Percentiles rank a stretch among this genome's conserved stretches.
These are phyloP conservation scores for Oreochromis grahami DNA, from an alignment of 2,797 vertebrate genomes.

Conservation along the genomic window DNA sequence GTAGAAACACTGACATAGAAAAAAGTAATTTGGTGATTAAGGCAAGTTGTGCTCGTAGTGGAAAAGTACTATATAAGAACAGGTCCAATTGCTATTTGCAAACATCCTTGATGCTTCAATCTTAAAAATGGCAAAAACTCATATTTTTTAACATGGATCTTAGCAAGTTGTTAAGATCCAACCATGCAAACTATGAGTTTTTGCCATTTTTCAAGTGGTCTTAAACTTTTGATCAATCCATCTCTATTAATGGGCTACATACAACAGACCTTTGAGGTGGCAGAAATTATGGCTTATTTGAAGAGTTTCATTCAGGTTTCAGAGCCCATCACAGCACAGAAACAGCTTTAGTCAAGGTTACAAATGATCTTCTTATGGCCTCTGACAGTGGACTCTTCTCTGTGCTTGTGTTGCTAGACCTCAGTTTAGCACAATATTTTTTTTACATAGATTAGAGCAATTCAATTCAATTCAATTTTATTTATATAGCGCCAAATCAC, in stretches of 20 bases:
- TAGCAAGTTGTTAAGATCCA: neutral
- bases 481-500: too few relatives aligned
- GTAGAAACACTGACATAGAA: neutral
- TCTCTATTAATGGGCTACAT: neutral
- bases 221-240: neutral
- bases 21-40: neutral
- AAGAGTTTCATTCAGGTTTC: too few relatives aligned
- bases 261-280: neutral
- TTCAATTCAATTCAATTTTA: too few relatives aligned
- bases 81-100: neutral
- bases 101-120: neutral
- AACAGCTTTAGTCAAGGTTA: too few relatives aligned
- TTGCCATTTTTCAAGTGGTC: neutral
- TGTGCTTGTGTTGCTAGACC: rapidly evolving
- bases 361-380: neutral
- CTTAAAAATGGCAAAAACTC: neutral
- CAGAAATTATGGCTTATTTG: neutral
- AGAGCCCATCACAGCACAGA: too few relatives aligned
- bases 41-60: neutral
- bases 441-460: neutral
- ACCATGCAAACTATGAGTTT: too few relatives aligned
- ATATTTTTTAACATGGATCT: neutral
- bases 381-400: neutral
- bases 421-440: neutral
- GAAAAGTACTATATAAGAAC: neutral